Evolutionary conservation across 2,888 invertebrate species (phyloP).

Genomic region (Calliopum simillimum): DNA sequence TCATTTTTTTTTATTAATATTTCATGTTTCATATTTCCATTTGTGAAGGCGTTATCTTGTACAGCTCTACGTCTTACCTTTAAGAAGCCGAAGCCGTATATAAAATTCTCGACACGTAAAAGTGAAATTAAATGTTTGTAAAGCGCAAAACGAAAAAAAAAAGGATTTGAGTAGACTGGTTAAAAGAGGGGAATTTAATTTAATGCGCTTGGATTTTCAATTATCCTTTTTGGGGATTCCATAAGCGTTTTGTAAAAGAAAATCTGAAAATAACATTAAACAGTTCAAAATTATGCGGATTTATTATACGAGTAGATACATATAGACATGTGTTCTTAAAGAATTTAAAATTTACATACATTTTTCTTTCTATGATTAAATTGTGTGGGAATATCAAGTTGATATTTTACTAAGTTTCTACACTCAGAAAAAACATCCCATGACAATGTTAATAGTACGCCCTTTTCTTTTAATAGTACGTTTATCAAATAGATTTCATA

Average conservation of each 20-base stretch:
- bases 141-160: conserved; percentile 37
- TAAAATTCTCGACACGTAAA: conserved; percentile 48
- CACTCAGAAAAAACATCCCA: too few relatives aligned
- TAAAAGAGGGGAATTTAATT: conserved; percentile 35
- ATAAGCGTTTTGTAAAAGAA: not conserved
- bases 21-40: not conserved
- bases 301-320: too few relatives aligned
- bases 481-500: too few relatives aligned
- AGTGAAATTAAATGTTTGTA: conserved; percentile 42
- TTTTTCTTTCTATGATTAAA: too few relatives aligned
- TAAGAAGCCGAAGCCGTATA: conserved; percentile 30
- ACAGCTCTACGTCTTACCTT: conserved; percentile 18
- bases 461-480: too few relatives aligned
- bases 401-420: too few relatives aligned
- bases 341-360: too few relatives aligned
- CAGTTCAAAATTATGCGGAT: not conserved
- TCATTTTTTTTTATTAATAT: not conserved
- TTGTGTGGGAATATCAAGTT: too few relatives aligned
- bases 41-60: not conserved
- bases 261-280: not conserved
- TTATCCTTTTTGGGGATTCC: conserved; percentile 16
- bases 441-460: too few relatives aligned
- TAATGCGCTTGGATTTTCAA: conserved; percentile 14
- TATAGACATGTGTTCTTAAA: too few relatives aligned
- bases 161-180: conserved; percentile 47